Percentiles rank a stretch among this genome's conserved stretches.
phyloP scores from a whole-genome alignment of 2,888 invertebrate genomes.

The Tuberolachnus salignus region DNA sequence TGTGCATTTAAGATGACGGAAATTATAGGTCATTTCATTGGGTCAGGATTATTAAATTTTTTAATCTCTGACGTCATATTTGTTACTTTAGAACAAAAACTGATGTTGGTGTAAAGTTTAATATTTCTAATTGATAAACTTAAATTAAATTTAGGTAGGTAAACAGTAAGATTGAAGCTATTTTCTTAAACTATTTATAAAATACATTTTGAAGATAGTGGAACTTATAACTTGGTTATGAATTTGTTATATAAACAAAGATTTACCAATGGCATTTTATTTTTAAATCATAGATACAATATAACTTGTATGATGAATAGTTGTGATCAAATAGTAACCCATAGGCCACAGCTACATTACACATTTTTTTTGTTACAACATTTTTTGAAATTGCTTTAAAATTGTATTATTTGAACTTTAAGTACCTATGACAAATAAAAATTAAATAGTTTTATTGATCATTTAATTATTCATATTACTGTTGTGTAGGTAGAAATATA shows the following conservation, averaged over 20 bases:
- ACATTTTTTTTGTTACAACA: too few relatives aligned
- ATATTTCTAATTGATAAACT: neutral
- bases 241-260: neutral
- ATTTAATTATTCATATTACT: too few relatives aligned
- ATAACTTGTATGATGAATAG: too few relatives aligned
- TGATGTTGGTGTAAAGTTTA: constrained; percentile 10
- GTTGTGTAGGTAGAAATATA: too few relatives aligned
- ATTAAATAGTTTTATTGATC: too few relatives aligned
- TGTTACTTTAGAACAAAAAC: constrained; percentile 16
- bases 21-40: constrained; percentile 27
- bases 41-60: constrained; percentile 21
- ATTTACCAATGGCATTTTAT: neutral
- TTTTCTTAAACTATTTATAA: neutral
- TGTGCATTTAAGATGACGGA: constrained; percentile 26
- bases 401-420: too few relatives aligned
- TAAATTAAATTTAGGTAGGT: neutral
- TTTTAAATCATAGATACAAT: neutral
- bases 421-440: too few relatives aligned
- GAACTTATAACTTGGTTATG: neutral
- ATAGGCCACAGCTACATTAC: too few relatives aligned
- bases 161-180: neutral
- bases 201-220: neutral
- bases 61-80: constrained; percentile 43
- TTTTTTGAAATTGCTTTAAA: too few relatives aligned
- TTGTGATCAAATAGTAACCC: too few relatives aligned